Conservation (phyloP, 64 coral and sea anemone species). For the Stichodactyla mertensii region DNA sequence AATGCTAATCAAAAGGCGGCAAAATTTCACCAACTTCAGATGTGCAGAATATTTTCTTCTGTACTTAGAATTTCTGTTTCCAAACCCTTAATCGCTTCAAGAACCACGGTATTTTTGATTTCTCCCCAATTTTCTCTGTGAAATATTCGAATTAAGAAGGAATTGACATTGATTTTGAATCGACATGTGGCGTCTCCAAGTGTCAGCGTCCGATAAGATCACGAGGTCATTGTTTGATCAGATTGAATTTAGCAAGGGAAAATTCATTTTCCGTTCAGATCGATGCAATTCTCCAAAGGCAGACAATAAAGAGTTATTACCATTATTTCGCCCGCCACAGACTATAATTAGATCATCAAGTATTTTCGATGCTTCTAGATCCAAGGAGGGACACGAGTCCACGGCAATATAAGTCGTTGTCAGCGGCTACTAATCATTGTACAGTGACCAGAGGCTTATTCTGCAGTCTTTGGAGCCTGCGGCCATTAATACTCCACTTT, state of each 20-base stretch:
- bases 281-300: not conserved
- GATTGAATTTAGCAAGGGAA: not conserved
- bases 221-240: not conserved
- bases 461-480: slow-evolving; percentile 84
- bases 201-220: not conserved
- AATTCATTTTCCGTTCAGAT: not conserved
- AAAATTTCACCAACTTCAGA: not conserved
- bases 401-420: not conserved
- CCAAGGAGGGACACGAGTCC: too few relatives aligned
- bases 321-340: too few relatives aligned
- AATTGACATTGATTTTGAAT: too few relatives aligned
- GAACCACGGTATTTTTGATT: too few relatives aligned
- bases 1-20: not conserved
- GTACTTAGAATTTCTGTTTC: not conserved
- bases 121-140: too few relatives aligned
- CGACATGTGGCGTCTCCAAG: not conserved
- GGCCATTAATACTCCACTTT: slow-evolving; percentile 58
- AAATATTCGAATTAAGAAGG: too few relatives aligned
- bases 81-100: too few relatives aligned
- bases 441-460: slow-evolving; percentile 93
- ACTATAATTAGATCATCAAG: too few relatives aligned
- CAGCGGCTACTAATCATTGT: slow-evolving; percentile 37
- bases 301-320: not conserved
- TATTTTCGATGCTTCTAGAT: too few relatives aligned
- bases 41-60: not conserved